phyloP scores from a whole-genome alignment of 2,888 invertebrate genomes.

The Timandra comae region DNA sequence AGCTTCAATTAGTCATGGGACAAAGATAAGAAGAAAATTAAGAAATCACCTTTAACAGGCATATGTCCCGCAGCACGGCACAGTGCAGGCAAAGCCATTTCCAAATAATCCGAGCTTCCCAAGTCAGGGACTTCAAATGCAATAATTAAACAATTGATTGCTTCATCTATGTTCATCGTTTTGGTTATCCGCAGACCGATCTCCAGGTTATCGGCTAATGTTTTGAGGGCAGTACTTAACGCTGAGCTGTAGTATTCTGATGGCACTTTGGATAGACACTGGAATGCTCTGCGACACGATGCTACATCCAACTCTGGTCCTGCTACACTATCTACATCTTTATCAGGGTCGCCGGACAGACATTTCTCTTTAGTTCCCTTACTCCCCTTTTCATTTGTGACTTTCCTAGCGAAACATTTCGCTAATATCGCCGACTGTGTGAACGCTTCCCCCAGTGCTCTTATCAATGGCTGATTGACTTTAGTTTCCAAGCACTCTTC shows the following conservation, averaged over 20 bases:
- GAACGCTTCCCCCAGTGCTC: constrained; percentile 87
- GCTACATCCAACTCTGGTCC: constrained; percentile 82
- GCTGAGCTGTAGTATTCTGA: constrained; percentile 76
- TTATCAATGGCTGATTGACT: constrained; percentile 83
- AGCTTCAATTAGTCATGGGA: no score
- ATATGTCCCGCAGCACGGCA: constrained; percentile 86
- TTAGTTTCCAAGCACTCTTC: constrained; percentile 83
- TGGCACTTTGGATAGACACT: constrained; percentile 70
- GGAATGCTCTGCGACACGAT: constrained; percentile 83
- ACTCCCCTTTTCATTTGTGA: constrained; percentile 41
- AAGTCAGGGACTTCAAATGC: constrained; percentile 86
- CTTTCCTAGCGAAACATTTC: constrained; percentile 79
- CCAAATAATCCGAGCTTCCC: constrained; percentile 87
- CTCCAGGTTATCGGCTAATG: constrained; percentile 83
- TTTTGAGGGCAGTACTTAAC: constrained; percentile 84
- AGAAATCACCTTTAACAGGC: constrained; percentile 72
- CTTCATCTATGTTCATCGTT: constrained; percentile 69
- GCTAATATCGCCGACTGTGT: constrained; percentile 78
- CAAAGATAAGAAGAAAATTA: background rate
- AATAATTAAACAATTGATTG: constrained; percentile 80
- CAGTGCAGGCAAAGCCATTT: constrained; percentile 86
- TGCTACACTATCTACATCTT: constrained; percentile 87
- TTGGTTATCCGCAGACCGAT: constrained; percentile 80
- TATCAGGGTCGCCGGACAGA: constrained; percentile 83
- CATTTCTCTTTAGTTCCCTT: constrained; percentile 62